A percentile compares a stretch with the other conserved stretches of the same genome.
phyloP scores from a whole-genome alignment of 1,140 invertebrate species.

The Drosophila lacteicornis region DNA sequence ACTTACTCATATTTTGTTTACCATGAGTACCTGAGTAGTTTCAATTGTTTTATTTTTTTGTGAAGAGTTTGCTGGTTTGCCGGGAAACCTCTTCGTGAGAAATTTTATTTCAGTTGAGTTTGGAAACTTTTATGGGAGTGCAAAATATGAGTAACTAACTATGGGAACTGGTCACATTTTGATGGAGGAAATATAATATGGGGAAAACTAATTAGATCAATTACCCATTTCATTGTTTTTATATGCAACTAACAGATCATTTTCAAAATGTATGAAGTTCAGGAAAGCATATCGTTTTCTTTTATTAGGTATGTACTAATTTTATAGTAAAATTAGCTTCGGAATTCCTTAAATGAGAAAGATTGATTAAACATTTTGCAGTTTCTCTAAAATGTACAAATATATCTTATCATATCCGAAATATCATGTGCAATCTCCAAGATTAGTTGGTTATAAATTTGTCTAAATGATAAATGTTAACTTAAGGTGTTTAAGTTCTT shows the following conservation, averaged over 20 bases:
- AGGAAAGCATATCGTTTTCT: too few relatives aligned
- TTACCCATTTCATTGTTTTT: neutral
- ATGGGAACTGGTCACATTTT: slow-evolving; percentile 32
- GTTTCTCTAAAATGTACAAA: neutral
- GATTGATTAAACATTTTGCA: neutral
- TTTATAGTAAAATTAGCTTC: too few relatives aligned
- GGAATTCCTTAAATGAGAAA: neutral
- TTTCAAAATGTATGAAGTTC: neutral
- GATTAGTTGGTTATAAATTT: neutral
- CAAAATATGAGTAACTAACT: slow-evolving; percentile 25
- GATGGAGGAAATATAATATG: slow-evolving; percentile 11
- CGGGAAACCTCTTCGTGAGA: slow-evolving; percentile 27
- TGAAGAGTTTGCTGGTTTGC: slow-evolving; percentile 7
- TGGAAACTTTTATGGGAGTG: slow-evolving; percentile 19
- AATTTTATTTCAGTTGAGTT: slow-evolving; percentile 16
- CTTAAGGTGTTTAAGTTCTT: neutral
- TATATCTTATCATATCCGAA: neutral
- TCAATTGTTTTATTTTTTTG: slow-evolving; percentile 10
- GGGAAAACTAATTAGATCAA: slow-evolving; percentile 6
- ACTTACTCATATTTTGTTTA: slow-evolving; percentile 54
- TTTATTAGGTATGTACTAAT: neutral
- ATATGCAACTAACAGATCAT: neutral
- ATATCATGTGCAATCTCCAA: neutral
- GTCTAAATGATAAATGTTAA: neutral
- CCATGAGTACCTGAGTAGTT: slow-evolving; percentile 30